These are phyloP conservation scores for Sicus ferrugineus DNA, from an alignment of 2,888 invertebrate species.

Conservation along the genomic window DNA sequence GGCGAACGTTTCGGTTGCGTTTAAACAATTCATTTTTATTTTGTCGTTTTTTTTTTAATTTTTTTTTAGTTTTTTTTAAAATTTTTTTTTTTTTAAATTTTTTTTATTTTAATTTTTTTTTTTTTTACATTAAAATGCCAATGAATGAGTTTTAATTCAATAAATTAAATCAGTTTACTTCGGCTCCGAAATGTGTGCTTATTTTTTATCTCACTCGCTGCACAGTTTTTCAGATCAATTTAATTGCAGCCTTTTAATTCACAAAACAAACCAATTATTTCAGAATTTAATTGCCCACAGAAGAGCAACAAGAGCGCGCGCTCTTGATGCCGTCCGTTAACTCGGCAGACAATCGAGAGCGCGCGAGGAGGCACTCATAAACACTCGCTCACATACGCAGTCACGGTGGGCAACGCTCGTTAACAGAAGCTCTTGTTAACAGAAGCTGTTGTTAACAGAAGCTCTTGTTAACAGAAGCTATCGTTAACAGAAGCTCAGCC, in stretches of 20 bases:
- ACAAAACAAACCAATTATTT: slow-evolving; percentile 40
- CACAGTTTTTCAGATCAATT: neutral
- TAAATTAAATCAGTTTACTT: too few species aligned
- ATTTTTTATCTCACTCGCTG: neutral
- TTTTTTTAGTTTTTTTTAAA: neutral
- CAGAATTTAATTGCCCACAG: slow-evolving; percentile 41
- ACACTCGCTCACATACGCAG: slow-evolving; percentile 9
- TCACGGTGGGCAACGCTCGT: too few species aligned
- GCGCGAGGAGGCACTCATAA: slow-evolving; percentile 14
- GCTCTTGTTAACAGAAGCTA: too few species aligned
- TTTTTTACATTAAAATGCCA: neutral
- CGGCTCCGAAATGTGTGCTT: too few species aligned
- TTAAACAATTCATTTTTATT: neutral
- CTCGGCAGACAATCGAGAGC: slow-evolving; percentile 3
- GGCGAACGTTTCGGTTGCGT: too few species aligned
- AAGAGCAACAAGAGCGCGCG: slow-evolving; percentile 41
- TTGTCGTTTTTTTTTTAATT: neutral
- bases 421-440: too few species aligned
- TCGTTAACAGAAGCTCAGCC: too few species aligned
- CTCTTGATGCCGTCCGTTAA: slow-evolving; percentile 39
- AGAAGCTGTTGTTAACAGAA: too few species aligned
- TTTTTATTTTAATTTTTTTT: neutral
- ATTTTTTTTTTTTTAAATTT: neutral
- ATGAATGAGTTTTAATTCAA: too few species aligned
- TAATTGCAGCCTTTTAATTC: neutral